Conservation (phyloP, 2,797 vertebrate species). For the Percopsis omiscomaycus region DNA sequence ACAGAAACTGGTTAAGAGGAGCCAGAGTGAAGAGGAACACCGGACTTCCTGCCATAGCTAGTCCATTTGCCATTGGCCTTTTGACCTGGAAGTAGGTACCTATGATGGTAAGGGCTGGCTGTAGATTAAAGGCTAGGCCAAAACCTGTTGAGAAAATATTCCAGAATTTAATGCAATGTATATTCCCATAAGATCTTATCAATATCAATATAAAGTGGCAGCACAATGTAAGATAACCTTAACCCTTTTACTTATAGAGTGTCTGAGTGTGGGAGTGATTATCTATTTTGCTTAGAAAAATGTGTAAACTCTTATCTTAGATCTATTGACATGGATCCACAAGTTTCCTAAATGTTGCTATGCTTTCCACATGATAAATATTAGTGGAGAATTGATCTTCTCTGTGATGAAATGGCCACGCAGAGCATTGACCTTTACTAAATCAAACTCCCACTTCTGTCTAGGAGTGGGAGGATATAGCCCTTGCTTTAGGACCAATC, state of each 20-base stretch:
- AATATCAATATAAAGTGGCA: too few relatives aligned
- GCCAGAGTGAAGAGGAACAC: constrained; percentile 94
- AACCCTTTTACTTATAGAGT: too few relatives aligned
- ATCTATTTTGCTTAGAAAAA: too few relatives aligned
- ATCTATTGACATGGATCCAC: too few relatives aligned
- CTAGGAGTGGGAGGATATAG: not conserved
- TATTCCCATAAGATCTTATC: too few relatives aligned
- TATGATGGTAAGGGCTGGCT: constrained; percentile 95
- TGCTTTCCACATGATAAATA: not conserved
- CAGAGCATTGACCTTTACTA: not conserved
- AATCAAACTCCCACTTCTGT: constrained; percentile 7
- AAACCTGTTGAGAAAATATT: constrained; percentile 75
- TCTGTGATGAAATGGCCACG: too few relatives aligned
- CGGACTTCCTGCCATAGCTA: constrained; percentile 97
- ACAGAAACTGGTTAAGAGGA: constrained; percentile 94
- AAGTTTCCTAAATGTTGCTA: not conserved
- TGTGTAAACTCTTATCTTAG: too few relatives aligned
- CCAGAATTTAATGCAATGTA: too few relatives aligned
- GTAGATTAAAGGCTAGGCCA: constrained; percentile 95
- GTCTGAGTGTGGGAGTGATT: too few relatives aligned
- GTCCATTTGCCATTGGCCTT: constrained; percentile 91
- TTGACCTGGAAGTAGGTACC: constrained; percentile 94
- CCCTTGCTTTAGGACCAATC: constrained; percentile 1
- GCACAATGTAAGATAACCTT: too few relatives aligned
- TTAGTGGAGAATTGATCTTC: not conserved